Evolutionary conservation across 2,888 invertebrate species (phyloP).

Genomic region (Lasioglossum morio): DNA sequence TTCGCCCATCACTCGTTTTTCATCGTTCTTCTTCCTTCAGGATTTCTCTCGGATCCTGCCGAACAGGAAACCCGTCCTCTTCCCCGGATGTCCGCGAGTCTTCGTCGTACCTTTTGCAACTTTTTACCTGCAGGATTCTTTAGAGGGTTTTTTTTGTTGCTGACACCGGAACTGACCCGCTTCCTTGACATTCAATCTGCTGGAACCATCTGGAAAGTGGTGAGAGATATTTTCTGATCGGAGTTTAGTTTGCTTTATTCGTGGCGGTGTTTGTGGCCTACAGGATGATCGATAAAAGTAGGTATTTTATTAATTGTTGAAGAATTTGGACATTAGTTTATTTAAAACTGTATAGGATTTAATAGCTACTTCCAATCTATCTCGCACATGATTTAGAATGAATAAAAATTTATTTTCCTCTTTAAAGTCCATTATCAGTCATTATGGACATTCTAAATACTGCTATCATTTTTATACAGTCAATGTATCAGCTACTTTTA

Average conservation of each 20-base stretch:
- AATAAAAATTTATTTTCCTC: too few relatives aligned
- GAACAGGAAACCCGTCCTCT: neutral
- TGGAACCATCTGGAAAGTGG: neutral
- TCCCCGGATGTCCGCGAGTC: neutral
- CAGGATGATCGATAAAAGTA: neutral
- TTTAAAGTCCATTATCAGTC: too few relatives aligned
- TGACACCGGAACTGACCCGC: constrained; percentile 24
- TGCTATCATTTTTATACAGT: too few relatives aligned
- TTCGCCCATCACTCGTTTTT: neutral
- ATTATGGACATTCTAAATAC: too few relatives aligned
- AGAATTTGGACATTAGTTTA: neutral
- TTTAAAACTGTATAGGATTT: neutral
- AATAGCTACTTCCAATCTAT: too few relatives aligned
- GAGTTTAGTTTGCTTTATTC: neutral
- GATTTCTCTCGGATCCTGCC: neutral
- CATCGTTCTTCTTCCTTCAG: neutral
- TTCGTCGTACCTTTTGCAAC: neutral
- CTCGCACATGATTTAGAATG: too few relatives aligned
- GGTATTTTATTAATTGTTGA: neutral
- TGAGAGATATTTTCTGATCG: neutral
- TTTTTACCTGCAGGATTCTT: neutral
- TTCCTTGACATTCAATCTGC: constrained; percentile 25
- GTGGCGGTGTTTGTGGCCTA: neutral
- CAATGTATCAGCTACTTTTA: too few relatives aligned
- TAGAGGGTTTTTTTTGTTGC: neutral